phyloP scores from a whole-genome alignment of 2,888 invertebrate species.

The Chironomus riparius region DNA sequence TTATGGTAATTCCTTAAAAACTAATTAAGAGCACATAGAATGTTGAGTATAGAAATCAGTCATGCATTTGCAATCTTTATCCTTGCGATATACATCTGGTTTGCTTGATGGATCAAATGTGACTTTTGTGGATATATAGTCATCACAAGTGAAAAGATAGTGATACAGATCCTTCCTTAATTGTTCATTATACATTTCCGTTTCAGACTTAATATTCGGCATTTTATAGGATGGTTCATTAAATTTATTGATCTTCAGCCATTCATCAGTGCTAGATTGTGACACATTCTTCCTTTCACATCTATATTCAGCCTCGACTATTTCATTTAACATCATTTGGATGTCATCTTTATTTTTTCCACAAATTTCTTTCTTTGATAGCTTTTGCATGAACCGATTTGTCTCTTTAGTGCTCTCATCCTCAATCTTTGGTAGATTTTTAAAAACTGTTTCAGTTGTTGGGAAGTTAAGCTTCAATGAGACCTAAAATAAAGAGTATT shows the following conservation, averaged over 20 bases:
- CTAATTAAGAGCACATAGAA: background rate
- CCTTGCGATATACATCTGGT: background rate
- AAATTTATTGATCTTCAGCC: background rate
- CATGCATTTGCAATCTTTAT: background rate
- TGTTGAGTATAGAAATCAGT: background rate
- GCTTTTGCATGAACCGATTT: background rate
- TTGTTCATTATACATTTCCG: background rate
- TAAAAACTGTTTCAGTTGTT: background rate
- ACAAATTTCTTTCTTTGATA: background rate
- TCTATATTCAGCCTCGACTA: background rate
- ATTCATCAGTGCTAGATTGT: background rate
- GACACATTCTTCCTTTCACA: background rate
- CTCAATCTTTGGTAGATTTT: background rate
- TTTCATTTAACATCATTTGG: too few species aligned
- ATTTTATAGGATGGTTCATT: background rate
- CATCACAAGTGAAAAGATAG: background rate
- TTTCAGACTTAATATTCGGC: background rate
- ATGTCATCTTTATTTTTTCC: background rate
- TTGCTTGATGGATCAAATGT: background rate
- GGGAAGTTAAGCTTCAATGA: conserved; percentile 11
- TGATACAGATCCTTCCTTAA: background rate
- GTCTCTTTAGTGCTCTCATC: background rate
- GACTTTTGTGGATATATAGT: background rate
- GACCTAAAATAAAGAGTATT: background rate
- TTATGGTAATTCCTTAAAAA: background rate